These are phyloP conservation scores for Sterrhoptilus dennistouni DNA, from an alignment of 2,113 vertebrate genomes.

Conservation along the genomic window DNA sequence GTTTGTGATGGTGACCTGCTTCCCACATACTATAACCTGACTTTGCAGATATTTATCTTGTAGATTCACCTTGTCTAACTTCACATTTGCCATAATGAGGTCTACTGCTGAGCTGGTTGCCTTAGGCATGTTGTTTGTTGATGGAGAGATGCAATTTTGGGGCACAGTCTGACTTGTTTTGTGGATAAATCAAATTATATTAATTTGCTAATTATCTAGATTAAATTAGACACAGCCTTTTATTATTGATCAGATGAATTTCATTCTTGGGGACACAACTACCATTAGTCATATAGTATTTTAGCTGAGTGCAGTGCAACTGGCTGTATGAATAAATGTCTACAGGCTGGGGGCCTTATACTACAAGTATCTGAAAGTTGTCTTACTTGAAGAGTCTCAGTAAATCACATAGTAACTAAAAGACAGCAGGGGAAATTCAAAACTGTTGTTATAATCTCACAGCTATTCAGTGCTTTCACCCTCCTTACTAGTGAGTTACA, in stretches of 20 bases:
- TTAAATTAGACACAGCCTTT: slow-evolving; percentile 6
- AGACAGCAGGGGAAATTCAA: neutral
- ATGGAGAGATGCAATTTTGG: neutral
- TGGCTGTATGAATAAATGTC: neutral
- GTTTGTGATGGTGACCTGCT: neutral
- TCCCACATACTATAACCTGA: neutral
- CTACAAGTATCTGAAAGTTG: neutral
- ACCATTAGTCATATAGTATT: neutral
- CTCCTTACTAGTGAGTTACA: neutral
- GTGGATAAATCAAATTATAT: slow-evolving; percentile 25
- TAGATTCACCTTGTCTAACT: neutral
- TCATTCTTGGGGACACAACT: neutral
- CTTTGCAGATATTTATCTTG: neutral
- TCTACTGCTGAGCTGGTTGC: neutral
- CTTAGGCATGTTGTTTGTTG: neutral
- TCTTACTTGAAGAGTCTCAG: neutral
- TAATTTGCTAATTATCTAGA: slow-evolving; percentile 27
- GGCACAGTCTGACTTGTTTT: neutral
- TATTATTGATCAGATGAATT: neutral
- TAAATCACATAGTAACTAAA: neutral
- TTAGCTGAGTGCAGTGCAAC: neutral
- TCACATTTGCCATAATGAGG: neutral
- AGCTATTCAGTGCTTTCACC: neutral
- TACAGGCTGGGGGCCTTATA: neutral
- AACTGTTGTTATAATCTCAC: neutral